Evolutionary conservation across 2,113 vertebrate genomes (phyloP).

Genomic region (Percopsis transmontana): DNA sequence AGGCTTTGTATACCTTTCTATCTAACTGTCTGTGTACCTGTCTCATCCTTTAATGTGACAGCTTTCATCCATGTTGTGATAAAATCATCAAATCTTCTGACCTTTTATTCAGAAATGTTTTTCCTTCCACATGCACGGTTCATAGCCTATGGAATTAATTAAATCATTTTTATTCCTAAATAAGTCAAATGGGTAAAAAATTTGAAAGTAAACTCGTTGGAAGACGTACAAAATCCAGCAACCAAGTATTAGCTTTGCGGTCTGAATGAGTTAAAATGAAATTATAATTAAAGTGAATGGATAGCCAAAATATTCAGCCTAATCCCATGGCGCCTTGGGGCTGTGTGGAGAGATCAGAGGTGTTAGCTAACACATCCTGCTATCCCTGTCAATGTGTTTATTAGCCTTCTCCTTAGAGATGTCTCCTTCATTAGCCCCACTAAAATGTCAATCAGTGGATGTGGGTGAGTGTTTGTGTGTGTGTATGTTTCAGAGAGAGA

Average conservation of each 20-base stretch:
- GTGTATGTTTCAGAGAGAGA: not conserved
- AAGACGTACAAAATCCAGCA: too few relatives aligned
- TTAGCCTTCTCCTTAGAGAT: conserved; percentile 38
- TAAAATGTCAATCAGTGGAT: conserved; percentile 55
- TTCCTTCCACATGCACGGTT: too few relatives aligned
- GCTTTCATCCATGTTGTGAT: not conserved
- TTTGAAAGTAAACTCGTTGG: conserved; percentile 8
- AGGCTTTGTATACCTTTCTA: not conserved
- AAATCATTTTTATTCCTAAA: too few relatives aligned
- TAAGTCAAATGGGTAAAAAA: not conserved
- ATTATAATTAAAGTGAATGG: not conserved
- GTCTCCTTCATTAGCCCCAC: conserved; percentile 61
- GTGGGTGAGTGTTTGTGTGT: not conserved
- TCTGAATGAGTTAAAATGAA: too few relatives aligned
- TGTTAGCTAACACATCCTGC: conserved; percentile 54
- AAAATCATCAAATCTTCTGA: too few relatives aligned
- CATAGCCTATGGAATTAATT: too few relatives aligned
- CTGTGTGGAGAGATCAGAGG: conserved; percentile 43
- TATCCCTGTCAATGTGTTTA: conserved; percentile 51
- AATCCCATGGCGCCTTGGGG: conserved; percentile 10
- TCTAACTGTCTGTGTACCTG: not conserved
- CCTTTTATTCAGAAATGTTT: too few relatives aligned
- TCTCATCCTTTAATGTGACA: not conserved
- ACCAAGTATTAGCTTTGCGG: too few relatives aligned
- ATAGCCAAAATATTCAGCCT: conserved; percentile 38